Percentiles rank a stretch among this genome's conserved stretches.
These are phyloP conservation scores for Sarcophaga rosellei DNA, from an alignment of 2,888 invertebrate genomes.

Conservation along the genomic window DNA sequence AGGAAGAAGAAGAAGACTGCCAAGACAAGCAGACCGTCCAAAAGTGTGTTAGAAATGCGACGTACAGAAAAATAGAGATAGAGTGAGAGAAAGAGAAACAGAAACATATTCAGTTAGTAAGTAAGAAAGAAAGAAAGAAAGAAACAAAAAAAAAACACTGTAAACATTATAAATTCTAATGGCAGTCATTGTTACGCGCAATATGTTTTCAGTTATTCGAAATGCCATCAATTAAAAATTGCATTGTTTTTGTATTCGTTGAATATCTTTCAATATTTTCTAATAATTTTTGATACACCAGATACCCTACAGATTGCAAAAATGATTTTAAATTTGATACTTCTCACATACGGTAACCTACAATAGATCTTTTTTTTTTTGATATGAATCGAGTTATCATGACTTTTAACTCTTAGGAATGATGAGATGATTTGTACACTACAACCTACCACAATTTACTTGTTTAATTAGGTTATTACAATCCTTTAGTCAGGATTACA, in stretches of 20 bases:
- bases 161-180: conserved; percentile 60
- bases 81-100: background rate
- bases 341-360: too few relatives aligned
- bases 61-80: background rate
- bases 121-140: background rate
- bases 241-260: conserved; percentile 56
- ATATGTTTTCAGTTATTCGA: conserved; percentile 64
- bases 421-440: too few relatives aligned
- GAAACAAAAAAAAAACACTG: background rate
- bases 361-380: too few relatives aligned
- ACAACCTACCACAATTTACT: too few relatives aligned
- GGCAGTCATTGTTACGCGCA: conserved; percentile 63
- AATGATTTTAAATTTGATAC: background rate
- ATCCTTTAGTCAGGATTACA: too few relatives aligned
- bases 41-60: background rate
- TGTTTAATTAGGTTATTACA: too few relatives aligned
- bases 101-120: too few relatives aligned
- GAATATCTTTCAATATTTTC: conserved; percentile 31
- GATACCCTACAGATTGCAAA: background rate
- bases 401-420: too few relatives aligned
- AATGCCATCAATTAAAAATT: conserved; percentile 67
- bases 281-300: background rate
- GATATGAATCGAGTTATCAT: background rate
- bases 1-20: conserved; percentile 3
- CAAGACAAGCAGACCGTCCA: background rate